Conservation (phyloP, 2,113 vertebrate genomes). For the Dipodomys ordii region DNA sequence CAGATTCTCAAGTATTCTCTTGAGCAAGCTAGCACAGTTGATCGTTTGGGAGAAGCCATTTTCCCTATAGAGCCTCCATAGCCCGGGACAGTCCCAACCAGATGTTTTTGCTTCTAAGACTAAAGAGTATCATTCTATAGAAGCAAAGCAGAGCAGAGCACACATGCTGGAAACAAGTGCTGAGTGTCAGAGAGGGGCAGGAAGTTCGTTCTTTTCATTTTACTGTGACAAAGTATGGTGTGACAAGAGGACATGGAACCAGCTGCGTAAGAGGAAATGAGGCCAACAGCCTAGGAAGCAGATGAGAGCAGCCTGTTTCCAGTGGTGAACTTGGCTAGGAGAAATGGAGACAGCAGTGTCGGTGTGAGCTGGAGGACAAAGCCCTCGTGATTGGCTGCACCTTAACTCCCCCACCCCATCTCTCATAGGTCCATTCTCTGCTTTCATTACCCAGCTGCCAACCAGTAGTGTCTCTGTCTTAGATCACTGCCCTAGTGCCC, state of each 20-base stretch:
- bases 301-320: not conserved
- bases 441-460: not conserved
- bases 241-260: not conserved
- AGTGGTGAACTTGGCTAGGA: not conserved
- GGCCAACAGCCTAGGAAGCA: not conserved
- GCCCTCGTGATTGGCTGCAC: too few species aligned
- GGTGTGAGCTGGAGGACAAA: not conserved
- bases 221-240: too few species aligned
- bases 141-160: not conserved
- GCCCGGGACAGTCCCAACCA: not conserved
- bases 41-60: not conserved
- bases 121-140: not conserved
- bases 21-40: not conserved
- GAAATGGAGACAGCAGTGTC: not conserved
- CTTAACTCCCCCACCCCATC: not conserved
- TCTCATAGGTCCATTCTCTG: not conserved
- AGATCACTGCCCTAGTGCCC: not conserved
- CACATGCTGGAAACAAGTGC: not conserved
- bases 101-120: not conserved
- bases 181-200: too few species aligned
- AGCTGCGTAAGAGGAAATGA: not conserved
- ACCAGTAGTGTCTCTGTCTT: not conserved
- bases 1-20: not conserved
- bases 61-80: fast-evolving
- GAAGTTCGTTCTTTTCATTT: not conserved